A percentile compares a stretch with the other conserved stretches of the same genome.
phyloP scores from a whole-genome alignment of 2,888 invertebrate genomes.

The Dynastes grantii region DNA sequence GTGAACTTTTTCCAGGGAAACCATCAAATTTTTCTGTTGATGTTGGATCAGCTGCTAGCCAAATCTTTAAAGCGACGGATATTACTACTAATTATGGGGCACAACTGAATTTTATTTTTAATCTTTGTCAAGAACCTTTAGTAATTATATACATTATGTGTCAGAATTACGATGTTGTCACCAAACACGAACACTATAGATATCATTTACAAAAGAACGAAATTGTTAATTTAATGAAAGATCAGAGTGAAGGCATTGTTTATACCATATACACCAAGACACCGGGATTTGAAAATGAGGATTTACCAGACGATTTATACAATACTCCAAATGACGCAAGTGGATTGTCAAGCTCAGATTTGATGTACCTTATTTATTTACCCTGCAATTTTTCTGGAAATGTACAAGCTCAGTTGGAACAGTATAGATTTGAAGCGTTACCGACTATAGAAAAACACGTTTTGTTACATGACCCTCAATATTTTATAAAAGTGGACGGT shows the following conservation, averaged over 20 bases:
- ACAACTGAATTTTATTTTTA: slow-evolving; percentile 66
- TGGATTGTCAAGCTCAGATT: slow-evolving; percentile 58
- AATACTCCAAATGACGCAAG: slow-evolving; percentile 55
- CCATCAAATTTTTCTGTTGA: slow-evolving; percentile 55
- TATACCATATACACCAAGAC: slow-evolving; percentile 66
- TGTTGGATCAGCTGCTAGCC: slow-evolving; percentile 56
- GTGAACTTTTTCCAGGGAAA: slow-evolving; percentile 48
- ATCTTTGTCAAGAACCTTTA: slow-evolving; percentile 63
- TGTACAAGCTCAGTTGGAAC: slow-evolving; percentile 71
- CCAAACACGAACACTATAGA: slow-evolving; percentile 66
- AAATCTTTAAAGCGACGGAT: slow-evolving; percentile 59
- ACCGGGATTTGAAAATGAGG: slow-evolving; percentile 64
- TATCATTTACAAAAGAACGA: slow-evolving; percentile 64
- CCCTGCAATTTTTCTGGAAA: slow-evolving; percentile 71
- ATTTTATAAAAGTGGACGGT: slow-evolving; percentile 76
- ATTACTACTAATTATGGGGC: slow-evolving; percentile 62
- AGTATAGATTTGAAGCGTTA: slow-evolving; percentile 70
- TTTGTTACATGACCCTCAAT: slow-evolving; percentile 73
- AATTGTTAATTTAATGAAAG: slow-evolving; percentile 61
- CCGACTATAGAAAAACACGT: slow-evolving; percentile 73
- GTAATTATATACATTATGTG: slow-evolving; percentile 75
- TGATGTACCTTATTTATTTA: slow-evolving; percentile 71
- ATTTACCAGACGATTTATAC: slow-evolving; percentile 57
- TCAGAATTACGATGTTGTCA: slow-evolving; percentile 73
- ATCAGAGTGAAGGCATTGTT: slow-evolving; percentile 66